Base-by-base conservation (phyloP, 2,888 invertebrate species). In the Eurytoma californica region DNA sequence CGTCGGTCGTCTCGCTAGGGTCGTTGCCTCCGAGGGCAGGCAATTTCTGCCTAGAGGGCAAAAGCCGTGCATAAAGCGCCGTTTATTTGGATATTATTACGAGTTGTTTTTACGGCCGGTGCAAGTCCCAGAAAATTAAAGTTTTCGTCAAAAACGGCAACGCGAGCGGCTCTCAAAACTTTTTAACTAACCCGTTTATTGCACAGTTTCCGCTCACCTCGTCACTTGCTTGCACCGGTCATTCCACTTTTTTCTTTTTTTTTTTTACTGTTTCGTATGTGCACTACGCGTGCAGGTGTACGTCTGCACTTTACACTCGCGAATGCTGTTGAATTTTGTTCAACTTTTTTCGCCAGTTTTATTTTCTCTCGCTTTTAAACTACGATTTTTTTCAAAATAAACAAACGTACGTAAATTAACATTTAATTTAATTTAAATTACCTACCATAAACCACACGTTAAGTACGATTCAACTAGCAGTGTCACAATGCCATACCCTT, bases 181-280 rank as follows among this genome's bases (percentile, higher is more conserved):
- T 80, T 77, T 77, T 74, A 77, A 80, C 73, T 73, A 74, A 80
- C 70, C 73, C 70, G 74, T 77, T 74, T 77, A 80, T 74, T 80
- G 77, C 77, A 39, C 39, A 63, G 61, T 80, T 72, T 74, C 20
- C 61, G 24, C 49, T 39, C 51, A 14, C 24, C n/a, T 30, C 53
- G 3, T 20, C 49, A 13, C 51, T 61, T 61, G 49, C 47, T 63
- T 51, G 51, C 18, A 7, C 12, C 39, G 51, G 30, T 14, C 47
- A 12, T 5, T 18, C 30, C 51, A 28, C 39, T 18, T 12, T 24
- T 5, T 7, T n/a, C n/a, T n/a, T 39, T 57, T 9, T 57, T 20
- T 57, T 20, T 51, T 30, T 30, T 55, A 28, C 30, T 39, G 13
- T 14, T 4, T 4, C 39, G 14, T 58, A 16, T 30, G 20, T 20